Percentiles rank a stretch among this genome's conserved stretches.
Conservation (phyloP, 2,797 vertebrate genomes). For the Gila robusta region DNA sequence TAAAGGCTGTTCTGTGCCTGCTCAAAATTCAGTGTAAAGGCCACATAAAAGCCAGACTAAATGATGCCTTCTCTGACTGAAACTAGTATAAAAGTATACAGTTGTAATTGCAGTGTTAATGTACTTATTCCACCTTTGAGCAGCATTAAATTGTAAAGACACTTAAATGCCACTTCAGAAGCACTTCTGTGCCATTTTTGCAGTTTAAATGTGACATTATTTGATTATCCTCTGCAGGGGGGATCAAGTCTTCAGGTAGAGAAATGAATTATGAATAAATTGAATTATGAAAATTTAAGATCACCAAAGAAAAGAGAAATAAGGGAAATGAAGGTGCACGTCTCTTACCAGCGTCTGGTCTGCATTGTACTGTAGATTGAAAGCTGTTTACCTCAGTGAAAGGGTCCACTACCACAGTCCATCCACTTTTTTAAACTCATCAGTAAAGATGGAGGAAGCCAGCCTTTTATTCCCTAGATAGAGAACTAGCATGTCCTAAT, state of each 20-base stretch:
- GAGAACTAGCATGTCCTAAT: constrained; percentile 14
- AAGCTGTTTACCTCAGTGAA: background rate
- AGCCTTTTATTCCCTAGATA: constrained; percentile 18
- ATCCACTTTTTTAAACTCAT: background rate
- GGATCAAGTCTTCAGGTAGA: background rate
- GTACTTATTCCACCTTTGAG: background rate
- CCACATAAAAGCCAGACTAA: background rate
- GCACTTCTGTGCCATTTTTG: constrained; percentile 3
- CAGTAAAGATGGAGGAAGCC: constrained; percentile 1
- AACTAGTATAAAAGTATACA: background rate
- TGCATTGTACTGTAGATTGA: background rate
- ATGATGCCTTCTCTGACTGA: background rate
- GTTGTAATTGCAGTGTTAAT: background rate
- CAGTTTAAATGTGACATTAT: constrained; percentile 1
- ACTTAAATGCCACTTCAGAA: background rate
- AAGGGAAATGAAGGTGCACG: too few species aligned
- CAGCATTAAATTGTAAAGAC: background rate
- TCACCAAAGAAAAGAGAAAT: background rate
- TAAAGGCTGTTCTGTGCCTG: background rate
- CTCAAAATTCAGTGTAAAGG: background rate
- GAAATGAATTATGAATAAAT: background rate
- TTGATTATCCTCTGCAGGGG: background rate
- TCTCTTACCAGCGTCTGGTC: background rate
- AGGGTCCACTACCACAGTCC: background rate
- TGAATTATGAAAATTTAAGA: background rate